Evolutionary conservation across 2,797 vertebrate species (phyloP).

Genomic region (Parotocinclus haroldoi): DNA sequence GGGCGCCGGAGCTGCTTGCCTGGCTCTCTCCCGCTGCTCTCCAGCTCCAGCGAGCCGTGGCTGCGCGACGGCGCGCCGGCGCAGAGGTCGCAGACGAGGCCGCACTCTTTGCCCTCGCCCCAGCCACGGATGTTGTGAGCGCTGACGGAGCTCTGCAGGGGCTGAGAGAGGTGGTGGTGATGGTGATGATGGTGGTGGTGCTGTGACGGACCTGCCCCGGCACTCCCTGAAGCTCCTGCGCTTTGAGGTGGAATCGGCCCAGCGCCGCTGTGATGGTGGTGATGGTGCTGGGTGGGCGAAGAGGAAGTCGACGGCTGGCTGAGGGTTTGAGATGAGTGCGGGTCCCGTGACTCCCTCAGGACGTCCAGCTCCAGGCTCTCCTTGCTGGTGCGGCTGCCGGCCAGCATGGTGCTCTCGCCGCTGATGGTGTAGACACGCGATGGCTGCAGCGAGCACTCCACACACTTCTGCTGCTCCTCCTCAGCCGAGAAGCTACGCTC

Average conservation of each 20-base stretch:
- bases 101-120: conserved; percentile 73
- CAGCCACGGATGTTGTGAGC: conserved; percentile 80
- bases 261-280: conserved; percentile 54
- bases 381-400: conserved; percentile 75
- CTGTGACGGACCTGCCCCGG: conserved; percentile 47
- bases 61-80: conserved; percentile 65
- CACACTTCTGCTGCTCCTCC: conserved; percentile 82
- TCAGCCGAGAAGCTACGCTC: conserved; percentile 75
- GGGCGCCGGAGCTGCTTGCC: conserved; percentile 80
- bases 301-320: conserved; percentile 64
- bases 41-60: conserved; percentile 85
- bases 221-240: conserved; percentile 20
- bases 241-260: conserved; percentile 50
- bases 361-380: conserved; percentile 90
- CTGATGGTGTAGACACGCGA: conserved; percentile 93
- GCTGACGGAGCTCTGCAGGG: conserved; percentile 77
- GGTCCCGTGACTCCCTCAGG: conserved; percentile 72
- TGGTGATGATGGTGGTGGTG: conserved; percentile 67
- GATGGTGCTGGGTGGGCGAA: conserved; percentile 65
- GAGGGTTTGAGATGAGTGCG: conserved; percentile 36
- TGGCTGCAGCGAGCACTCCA: conserved; percentile 77
- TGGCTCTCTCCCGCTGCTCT: conserved; percentile 76
- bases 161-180: conserved; percentile 71
- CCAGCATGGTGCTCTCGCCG: conserved; percentile 84
- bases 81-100: conserved; percentile 70